A percentile compares a stretch with the other conserved stretches of the same genome.
phyloP scores from a whole-genome alignment of 2,797 vertebrate species.

The Psittacula derbiana region DNA sequence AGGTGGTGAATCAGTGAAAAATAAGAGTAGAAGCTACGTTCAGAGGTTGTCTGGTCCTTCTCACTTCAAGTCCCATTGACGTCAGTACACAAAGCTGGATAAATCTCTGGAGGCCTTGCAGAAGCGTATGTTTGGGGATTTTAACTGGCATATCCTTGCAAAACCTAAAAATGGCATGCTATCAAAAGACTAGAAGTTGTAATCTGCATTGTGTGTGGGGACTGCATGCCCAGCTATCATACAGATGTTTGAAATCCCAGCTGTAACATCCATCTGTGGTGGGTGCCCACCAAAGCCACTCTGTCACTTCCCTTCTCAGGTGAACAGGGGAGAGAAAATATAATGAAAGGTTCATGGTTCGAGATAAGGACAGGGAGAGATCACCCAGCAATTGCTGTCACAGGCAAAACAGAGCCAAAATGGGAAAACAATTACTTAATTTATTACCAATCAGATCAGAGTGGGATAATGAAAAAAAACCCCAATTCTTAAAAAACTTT shows the following conservation, averaged over 20 bases:
- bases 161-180: not conserved
- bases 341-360: not conserved
- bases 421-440: not conserved
- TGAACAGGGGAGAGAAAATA: not conserved
- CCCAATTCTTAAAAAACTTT: not conserved
- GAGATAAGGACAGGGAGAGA: not conserved
- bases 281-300: not conserved
- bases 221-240: not conserved
- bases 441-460: not conserved
- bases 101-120: not conserved
- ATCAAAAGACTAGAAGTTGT: not conserved
- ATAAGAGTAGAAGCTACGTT: not conserved
- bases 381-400: too few relatives aligned
- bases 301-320: not conserved
- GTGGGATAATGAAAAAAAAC: not conserved
- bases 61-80: not conserved
- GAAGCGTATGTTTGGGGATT: not conserved
- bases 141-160: not conserved
- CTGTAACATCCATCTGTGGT: not conserved
- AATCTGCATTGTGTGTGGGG: rapidly evolving
- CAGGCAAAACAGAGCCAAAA: not conserved
- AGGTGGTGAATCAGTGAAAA: not conserved
- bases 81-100: not conserved
- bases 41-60: not conserved
- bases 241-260: not conserved